A percentile compares a stretch with the other conserved stretches of the same genome.
phyloP scores from a whole-genome alignment of 2,888 invertebrate species.

The Diaphora mendica region DNA sequence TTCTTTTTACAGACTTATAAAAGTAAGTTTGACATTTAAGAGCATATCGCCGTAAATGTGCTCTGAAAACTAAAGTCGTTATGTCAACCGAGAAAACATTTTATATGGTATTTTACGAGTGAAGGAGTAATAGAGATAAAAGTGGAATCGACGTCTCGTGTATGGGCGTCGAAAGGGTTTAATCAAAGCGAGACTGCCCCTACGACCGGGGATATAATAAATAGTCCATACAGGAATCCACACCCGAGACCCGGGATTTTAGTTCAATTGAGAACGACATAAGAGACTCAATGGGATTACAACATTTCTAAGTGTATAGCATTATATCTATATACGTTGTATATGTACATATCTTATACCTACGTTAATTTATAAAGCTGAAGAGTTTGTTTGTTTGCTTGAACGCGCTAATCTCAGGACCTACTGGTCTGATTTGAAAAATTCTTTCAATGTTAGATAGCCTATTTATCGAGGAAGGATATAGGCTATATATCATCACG shows the following conservation, averaged over 20 bases:
- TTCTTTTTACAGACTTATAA: constrained; percentile 31
- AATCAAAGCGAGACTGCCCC: constrained; percentile 75
- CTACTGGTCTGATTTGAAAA: too few species aligned
- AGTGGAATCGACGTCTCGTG: constrained; percentile 67
- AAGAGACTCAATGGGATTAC: constrained; percentile 13
- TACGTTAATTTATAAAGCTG: too few species aligned
- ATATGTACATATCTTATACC: neutral
- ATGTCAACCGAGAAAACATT: constrained; percentile 61
- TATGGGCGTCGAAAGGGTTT: constrained; percentile 72
- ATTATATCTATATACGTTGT: neutral
- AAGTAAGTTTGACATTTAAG: constrained; percentile 39
- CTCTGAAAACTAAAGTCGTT: constrained; percentile 42
- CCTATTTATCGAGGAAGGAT: too few species aligned
- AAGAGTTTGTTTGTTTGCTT: too few species aligned
- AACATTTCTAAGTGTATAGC: constrained; percentile 1
- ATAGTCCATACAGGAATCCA: constrained; percentile 55
- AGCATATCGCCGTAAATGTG: constrained; percentile 37
- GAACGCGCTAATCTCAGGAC: too few species aligned
- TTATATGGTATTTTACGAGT: constrained; percentile 67
- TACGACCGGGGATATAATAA: constrained; percentile 71
- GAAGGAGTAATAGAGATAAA: constrained; percentile 68
- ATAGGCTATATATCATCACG: too few species aligned
- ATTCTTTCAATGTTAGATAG: too few species aligned
- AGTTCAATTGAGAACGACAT: constrained; percentile 26
- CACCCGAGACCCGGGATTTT: constrained; percentile 41